Evolutionary conservation across 2,113 vertebrate species (phyloP), one percentile per base, ranked within the genome.

Genomic region (Dascyllus trimaculatus): DNA sequence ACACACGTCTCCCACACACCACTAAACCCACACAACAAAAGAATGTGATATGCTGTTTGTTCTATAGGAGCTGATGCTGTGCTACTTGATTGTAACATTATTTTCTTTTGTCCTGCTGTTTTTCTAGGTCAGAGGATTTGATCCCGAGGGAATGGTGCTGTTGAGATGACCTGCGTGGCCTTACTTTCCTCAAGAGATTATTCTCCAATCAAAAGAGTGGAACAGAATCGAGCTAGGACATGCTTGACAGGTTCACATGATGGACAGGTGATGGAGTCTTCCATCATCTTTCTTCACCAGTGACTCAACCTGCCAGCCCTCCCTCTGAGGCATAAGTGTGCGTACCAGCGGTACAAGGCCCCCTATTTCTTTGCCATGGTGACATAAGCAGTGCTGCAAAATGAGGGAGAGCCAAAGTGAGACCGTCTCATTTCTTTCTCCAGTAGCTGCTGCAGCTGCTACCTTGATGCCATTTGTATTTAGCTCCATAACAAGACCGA

Each of bases 281-380:
- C 85, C 81, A 85, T 90, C 85, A 85, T 84, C 68, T 82, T 56
- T 84, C 68, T 83, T 68, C 75, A 25, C 65, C 81, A 81, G 82
- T 93, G 80, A 87, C 88, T 91, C 86, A 85, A 93, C 95, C 92
- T 22, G 75, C 68, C 83, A 72, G 67, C 71, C 53, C 63, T 78
- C 57, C 77, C 80, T 77, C 78, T 19, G 74, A 89, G 85, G 84
- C 80, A 65, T 45, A 71, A 82, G 82, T 75, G 89, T 92, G 88
- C 72, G 32, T 35, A 72, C 84, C 86, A 63, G 89, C 66, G 80
- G 72, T 82, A 79, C 77, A 61, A 84, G 88, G 82, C 87, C 90
- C 93, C 90, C 64, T 62, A 88, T 91, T 95, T 93, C 62, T 96
- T 95, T 96, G 96, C 96, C 95, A 99, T 99, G 98, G 98, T 99